Percentiles rank a stretch among this genome's conserved stretches.
phyloP scores from a whole-genome alignment of 2,797 vertebrate species.

The Oceanodroma leucorhoa region DNA sequence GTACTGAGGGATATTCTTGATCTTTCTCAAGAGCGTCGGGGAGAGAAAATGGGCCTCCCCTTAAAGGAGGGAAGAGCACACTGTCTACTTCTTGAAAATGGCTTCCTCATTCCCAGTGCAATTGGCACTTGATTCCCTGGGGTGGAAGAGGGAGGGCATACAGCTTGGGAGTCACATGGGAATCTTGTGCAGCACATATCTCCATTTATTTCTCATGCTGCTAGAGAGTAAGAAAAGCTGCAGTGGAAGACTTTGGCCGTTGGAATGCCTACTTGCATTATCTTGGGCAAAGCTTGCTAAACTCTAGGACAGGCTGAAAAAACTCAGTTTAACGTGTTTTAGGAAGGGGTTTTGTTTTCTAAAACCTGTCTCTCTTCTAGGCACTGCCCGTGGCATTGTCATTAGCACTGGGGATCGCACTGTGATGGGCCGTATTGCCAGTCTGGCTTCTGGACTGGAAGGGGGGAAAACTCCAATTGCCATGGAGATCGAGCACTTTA shows the following conservation, averaged over 20 bases:
- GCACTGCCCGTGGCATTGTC: conserved; percentile 91
- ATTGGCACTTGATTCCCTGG: background rate
- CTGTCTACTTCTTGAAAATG: background rate
- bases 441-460: conserved; percentile 91
- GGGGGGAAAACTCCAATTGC: conserved; percentile 93
- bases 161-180: background rate
- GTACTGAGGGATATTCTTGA: background rate
- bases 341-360: background rate
- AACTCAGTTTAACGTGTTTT: background rate
- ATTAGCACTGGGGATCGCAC: conserved; percentile 94
- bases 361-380: conserved; percentile 57
- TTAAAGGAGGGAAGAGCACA: background rate
- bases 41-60: background rate
- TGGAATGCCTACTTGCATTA: background rate
- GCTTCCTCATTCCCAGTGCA: background rate
- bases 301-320: background rate
- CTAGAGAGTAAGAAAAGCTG: background rate
- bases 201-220: background rate
- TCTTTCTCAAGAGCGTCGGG: background rate
- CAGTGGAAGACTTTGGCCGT: background rate
- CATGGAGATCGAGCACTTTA: conserved; percentile 93
- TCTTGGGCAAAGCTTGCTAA: background rate
- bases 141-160: background rate
- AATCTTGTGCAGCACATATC: background rate
- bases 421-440: conserved; percentile 96